These are phyloP conservation scores for Trinorchestia longiramus DNA, from an alignment of 1,140 invertebrate species.

Conservation along the genomic window DNA sequence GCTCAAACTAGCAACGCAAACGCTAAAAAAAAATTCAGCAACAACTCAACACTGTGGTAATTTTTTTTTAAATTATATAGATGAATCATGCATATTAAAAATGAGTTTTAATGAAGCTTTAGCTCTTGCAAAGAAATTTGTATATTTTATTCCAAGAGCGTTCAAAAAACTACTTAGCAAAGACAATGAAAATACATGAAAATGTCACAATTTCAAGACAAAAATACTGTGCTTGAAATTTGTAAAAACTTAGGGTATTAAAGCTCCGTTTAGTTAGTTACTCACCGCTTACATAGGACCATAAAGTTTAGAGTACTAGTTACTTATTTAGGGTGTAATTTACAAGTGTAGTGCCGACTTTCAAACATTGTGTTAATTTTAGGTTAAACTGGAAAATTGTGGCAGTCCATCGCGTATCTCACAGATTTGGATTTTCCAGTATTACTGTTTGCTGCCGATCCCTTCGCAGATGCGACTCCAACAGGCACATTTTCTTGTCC, in stretches of 20 bases:
- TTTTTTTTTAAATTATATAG: neutral
- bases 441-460: neutral
- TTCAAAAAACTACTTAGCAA: neutral
- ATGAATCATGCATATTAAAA: neutral
- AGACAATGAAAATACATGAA: neutral
- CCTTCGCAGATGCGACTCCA: neutral
- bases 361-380: neutral
- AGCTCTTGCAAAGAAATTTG: neutral
- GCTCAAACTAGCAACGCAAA: no score
- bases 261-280: neutral
- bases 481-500: constrained; percentile 23
- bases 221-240: neutral
- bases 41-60: no score
- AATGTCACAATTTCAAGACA: neutral
- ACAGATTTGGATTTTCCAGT: constrained; percentile 20
- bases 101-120: neutral
- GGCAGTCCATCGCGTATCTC: neutral
- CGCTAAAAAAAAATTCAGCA: no score
- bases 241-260: neutral
- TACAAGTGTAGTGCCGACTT: neutral
- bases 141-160: neutral
- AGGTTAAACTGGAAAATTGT: neutral
- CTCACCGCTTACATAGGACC: neutral
- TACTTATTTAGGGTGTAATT: neutral
- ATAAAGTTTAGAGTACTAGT: neutral